Evolutionary conservation across 2,888 invertebrate species (phyloP).

Genomic region (Cistogaster globosa): DNA sequence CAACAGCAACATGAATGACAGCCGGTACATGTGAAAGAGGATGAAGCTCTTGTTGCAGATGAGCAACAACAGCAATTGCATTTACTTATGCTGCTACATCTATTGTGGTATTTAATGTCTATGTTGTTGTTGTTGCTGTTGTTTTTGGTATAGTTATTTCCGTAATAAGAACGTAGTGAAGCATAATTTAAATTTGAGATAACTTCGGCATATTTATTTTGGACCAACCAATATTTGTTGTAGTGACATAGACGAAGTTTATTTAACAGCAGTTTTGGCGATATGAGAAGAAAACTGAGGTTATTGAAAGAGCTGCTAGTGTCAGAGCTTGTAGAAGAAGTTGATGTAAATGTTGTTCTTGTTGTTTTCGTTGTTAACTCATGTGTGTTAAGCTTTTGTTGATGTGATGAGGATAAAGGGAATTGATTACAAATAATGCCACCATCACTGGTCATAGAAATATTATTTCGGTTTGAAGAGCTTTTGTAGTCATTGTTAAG

Average conservation of each 20-base stretch:
- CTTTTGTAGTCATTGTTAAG: conserved; percentile 71
- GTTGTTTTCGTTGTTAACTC: conserved; percentile 34
- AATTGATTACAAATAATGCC: conserved; percentile 7
- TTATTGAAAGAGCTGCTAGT: conserved; percentile 12
- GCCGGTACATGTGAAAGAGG: conserved; percentile 42
- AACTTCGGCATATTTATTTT: conserved; percentile 83
- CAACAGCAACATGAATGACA: conserved; percentile 54
- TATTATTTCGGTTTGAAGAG: conserved; percentile 53
- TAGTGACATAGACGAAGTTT: conserved; percentile 82
- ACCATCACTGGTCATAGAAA: conserved; percentile 31
- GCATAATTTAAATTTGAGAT: conserved; percentile 83
- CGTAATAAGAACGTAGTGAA: conserved; percentile 80
- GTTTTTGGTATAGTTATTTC: conserved; percentile 75
- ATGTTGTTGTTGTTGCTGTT: conserved; percentile 2
- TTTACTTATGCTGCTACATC: conserved; percentile 27
- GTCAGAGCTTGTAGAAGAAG: no score
- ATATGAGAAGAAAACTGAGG: conserved; percentile 76
- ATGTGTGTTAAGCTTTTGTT: conserved; percentile 42
- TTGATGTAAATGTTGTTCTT: not conserved
- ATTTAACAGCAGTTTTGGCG: conserved; percentile 82
- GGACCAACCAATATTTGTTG: conserved; percentile 84
- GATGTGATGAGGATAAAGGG: conserved; percentile 36
- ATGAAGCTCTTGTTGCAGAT: conserved; percentile 27
- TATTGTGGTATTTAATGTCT: conserved; percentile 42
- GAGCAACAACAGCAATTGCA: conserved; percentile 65